Percentiles rank a stretch among this genome's conserved stretches.
phyloP scores from a whole-genome alignment of 2,888 invertebrate genomes.

The Nezara viridula region DNA sequence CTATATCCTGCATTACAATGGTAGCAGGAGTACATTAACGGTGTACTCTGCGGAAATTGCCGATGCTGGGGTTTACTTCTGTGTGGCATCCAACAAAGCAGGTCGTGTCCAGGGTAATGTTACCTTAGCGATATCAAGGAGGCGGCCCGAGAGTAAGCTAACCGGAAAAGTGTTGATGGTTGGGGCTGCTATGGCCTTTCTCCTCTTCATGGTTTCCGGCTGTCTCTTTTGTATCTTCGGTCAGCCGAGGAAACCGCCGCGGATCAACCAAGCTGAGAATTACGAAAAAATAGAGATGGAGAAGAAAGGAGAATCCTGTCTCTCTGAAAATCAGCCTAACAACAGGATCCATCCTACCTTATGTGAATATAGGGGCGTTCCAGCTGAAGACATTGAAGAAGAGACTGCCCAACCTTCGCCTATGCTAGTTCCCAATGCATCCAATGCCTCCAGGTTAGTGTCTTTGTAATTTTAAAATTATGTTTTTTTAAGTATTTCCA shows the following conservation, averaged over 20 bases:
- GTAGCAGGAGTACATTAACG: slow-evolving; percentile 63
- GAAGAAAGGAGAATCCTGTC: slow-evolving; percentile 69
- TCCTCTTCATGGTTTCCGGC: slow-evolving; percentile 78
- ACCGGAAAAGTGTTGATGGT: slow-evolving; percentile 76
- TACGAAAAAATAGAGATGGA: slow-evolving; percentile 86
- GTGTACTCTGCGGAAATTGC: slow-evolving; percentile 75
- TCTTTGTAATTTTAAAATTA: no score
- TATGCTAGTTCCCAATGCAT: background rate
- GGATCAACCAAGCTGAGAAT: slow-evolving; percentile 71
- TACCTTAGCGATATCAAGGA: slow-evolving; percentile 74
- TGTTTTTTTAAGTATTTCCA: no score
- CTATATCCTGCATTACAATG: slow-evolving; percentile 63
- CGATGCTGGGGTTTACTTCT: slow-evolving; percentile 83
- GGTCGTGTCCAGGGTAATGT: slow-evolving; percentile 83
- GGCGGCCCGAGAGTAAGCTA: slow-evolving; percentile 67
- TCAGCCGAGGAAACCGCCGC: slow-evolving; percentile 61
- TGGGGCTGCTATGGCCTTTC: slow-evolving; percentile 76
- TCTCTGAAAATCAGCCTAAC: slow-evolving; percentile 54
- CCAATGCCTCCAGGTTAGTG: slow-evolving; percentile 20
- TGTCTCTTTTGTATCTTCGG: slow-evolving; percentile 72
- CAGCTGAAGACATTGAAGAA: slow-evolving; percentile 64
- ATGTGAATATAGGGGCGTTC: slow-evolving; percentile 64
- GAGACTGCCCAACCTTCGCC: slow-evolving; percentile 40
- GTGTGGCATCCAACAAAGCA: slow-evolving; percentile 85
- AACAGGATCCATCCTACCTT: slow-evolving; percentile 62